Base-by-base conservation (phyloP, 2,797 vertebrate genomes). In the Uromys caudimaculatus region DNA sequence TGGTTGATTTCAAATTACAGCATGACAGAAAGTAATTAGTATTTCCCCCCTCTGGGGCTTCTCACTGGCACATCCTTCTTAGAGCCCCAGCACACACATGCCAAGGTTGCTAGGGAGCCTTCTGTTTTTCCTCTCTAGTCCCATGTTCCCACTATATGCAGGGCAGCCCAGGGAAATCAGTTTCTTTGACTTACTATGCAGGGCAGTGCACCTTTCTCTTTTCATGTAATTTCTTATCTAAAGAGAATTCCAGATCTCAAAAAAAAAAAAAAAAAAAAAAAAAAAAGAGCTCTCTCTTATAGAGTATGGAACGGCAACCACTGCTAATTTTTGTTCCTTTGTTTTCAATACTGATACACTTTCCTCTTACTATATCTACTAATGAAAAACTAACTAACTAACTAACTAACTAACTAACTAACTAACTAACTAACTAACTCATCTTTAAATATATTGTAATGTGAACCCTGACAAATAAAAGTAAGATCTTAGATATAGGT, bases 271-370 rank as follows among this genome's bases (percentile, higher is more conserved):
- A 62, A 79, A 76, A n/a, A n/a, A 62, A 79, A 81, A 3, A 73
- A 96, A 73, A 0, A 62, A 79, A 76, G 6, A 93, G 6, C 11
- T 5, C 24, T 50, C 17, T 91, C 16, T 13, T 44, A 44, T 38
- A 76, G 41, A 56, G 9, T 14, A 44, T 52, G 13, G 12, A 89
- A 90, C 93, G 13, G 6, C 50, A 93, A 23, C 23, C 41, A n/a
- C 16, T 35, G 0, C 35, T 81, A 92, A 69, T n/a, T 91, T 79
- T 93, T 81, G 35, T 77, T 60, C 62, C 19, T 67, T 78, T 81
- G 54, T 87, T 90, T 90, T 60, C 87, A 89, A 90, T 91, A 93
- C 29, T 1, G 13, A 35, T 88, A 12, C 35, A 47, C 86, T 84
- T 95, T 60, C 27, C 90, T 90, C 23, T 90, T 44, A 82, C 0